A percentile compares a stretch with the other conserved stretches of the same genome.
Evolutionary conservation across 2,888 invertebrate genomes (phyloP).

Genomic region (Odontocerum albicorne): DNA sequence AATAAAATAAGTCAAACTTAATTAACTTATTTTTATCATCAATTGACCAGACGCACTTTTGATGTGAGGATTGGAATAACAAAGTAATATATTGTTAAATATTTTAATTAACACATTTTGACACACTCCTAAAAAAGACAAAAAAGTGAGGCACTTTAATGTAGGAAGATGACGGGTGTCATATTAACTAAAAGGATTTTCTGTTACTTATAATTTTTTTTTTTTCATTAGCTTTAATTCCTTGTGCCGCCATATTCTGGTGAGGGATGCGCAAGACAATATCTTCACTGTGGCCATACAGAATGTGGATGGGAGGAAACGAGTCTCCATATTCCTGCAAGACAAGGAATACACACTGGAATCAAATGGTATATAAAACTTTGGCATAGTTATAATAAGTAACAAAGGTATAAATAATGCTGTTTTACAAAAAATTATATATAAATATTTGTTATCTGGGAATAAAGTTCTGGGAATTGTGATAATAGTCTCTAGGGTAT

Average conservation of each 20-base stretch:
- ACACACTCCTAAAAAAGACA: too few relatives aligned
- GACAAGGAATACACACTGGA: constrained; percentile 67
- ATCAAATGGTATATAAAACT: constrained; percentile 52
- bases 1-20: too few relatives aligned
- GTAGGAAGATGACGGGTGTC: too few relatives aligned
- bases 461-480: background rate
- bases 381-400: too few relatives aligned
- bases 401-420: constrained; percentile 8
- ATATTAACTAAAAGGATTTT: too few relatives aligned
- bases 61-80: too few relatives aligned
- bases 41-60: too few relatives aligned
- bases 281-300: constrained; percentile 68
- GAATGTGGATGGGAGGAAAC: constrained; percentile 51
- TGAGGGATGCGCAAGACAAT: constrained; percentile 69
- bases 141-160: constrained; percentile 7
- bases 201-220: constrained; percentile 6
- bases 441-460: background rate
- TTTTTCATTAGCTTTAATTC: constrained; percentile 66
- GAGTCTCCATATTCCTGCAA: constrained; percentile 68
- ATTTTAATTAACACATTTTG: too few relatives aligned
- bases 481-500: too few relatives aligned
- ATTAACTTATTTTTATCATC: too few relatives aligned
- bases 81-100: too few relatives aligned
- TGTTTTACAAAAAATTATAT: constrained; percentile 1
- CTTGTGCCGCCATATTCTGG: constrained; percentile 73